Conservation (phyloP, 2,888 invertebrate species). For the Spilosoma lubricipeda region DNA sequence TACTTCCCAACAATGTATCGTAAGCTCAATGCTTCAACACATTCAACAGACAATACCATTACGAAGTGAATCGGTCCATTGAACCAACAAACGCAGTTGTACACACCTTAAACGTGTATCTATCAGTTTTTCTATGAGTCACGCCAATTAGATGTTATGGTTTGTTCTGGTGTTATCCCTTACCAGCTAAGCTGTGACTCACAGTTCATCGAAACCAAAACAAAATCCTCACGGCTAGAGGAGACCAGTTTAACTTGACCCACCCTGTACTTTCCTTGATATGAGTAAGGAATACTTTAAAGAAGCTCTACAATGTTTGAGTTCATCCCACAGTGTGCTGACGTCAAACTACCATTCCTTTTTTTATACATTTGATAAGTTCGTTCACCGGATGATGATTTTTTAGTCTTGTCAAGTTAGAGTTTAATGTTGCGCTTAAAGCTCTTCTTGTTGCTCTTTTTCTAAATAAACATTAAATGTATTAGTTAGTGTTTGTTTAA, state of each 20-base stretch:
- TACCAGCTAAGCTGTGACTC: slow-evolving; percentile 68
- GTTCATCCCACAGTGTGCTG: slow-evolving; percentile 43
- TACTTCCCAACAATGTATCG: slow-evolving; percentile 16
- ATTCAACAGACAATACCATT: slow-evolving; percentile 20
- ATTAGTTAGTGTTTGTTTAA: background rate
- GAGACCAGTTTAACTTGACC: slow-evolving; percentile 61
- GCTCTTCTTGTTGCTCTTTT: background rate
- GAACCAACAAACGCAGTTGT: slow-evolving; percentile 36
- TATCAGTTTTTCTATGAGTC: slow-evolving; percentile 54
- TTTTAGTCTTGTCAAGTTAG: slow-evolving; percentile 50
- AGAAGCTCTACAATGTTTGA: slow-evolving; percentile 45
- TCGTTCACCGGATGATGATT: slow-evolving; percentile 59
- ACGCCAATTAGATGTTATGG: slow-evolving; percentile 67
- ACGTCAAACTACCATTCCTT: slow-evolving; percentile 51
- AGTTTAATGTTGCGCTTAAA: slow-evolving; percentile 22
- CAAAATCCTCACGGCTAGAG: slow-evolving; percentile 59
- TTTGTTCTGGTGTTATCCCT: slow-evolving; percentile 59
- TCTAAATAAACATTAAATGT: background rate
- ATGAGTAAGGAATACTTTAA: slow-evolving; percentile 31
- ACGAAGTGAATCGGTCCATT: slow-evolving; percentile 39
- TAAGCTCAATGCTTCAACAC: slow-evolving; percentile 20
- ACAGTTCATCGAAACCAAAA: slow-evolving; percentile 68
- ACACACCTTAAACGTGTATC: slow-evolving; percentile 46
- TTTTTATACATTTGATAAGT: slow-evolving; percentile 40
- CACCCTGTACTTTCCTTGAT: slow-evolving; percentile 44